Evolutionary conservation across 2,113 vertebrate genomes (phyloP).

Genomic region (Corvus moneduloides): DNA sequence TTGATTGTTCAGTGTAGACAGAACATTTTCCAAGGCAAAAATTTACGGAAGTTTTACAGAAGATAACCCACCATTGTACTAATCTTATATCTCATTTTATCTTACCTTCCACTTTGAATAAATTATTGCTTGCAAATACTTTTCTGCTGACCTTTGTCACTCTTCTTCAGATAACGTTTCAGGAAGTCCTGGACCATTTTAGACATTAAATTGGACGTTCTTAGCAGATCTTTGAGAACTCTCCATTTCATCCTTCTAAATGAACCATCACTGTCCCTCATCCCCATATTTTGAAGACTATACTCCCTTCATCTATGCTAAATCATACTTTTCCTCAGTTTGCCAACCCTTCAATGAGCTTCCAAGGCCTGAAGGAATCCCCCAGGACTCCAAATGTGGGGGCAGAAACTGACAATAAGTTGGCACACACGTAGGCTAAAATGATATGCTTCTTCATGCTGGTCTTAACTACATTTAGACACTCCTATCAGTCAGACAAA

Average conservation of each 20-base stretch:
- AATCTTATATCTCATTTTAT: neutral
- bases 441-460: neutral
- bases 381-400: neutral
- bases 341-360: neutral
- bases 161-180: conserved; percentile 6
- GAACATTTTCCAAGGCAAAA: neutral
- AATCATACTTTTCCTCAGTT: neutral
- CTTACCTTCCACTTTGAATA: neutral
- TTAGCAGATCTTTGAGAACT: neutral
- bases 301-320: neutral
- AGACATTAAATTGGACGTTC: conserved; percentile 1
- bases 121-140: conserved; percentile 6
- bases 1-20: neutral
- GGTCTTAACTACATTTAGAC: neutral
- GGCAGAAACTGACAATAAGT: neutral
- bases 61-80: neutral
- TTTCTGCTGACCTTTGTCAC: neutral
- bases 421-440: neutral
- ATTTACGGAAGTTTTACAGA: neutral
- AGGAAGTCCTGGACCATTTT: conserved; percentile 27
- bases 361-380: neutral
- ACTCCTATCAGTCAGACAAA: neutral
- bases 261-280: neutral
- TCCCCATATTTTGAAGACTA: neutral
- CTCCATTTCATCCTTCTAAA: conserved; percentile 34